Evolutionary conservation across 2,797 vertebrate genomes (phyloP), one percentile per base, ranked within the genome.

Genomic region (Helostoma temminkii): DNA sequence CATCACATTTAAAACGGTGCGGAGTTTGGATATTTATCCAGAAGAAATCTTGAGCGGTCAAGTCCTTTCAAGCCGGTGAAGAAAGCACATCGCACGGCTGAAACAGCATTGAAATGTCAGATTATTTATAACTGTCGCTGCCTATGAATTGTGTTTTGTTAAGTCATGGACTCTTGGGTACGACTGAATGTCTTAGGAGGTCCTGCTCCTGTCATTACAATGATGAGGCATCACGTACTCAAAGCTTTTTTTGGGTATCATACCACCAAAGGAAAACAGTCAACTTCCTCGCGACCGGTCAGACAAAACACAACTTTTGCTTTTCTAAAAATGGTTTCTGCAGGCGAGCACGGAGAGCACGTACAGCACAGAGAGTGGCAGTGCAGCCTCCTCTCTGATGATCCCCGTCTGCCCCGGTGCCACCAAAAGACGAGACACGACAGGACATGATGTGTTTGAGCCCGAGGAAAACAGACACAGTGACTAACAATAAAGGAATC

Each of bases 71-170:
- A 32, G 39, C 26, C 30, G 16, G 46, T 57, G 52, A 58, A 62
- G 62, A 79, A 81, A 66, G 55, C 50, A 65, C 67, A 59, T 75
- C 70, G 43, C 52, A 28, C 24, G 16, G 39, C 18, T 71, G 73
- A 60, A 78, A 71, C 32, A 32, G 79, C 55, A 50, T 52, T 7
- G 3, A 76, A 89, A 89, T 85, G 88, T 88, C 87, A 77, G 79
- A 83, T 86, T 52, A 19, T 7, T 30, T 54, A 34, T 36, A 12
- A 78, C 66, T 68, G 69, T 75, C 52, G 55, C 45, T 56, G 64
- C 28, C 52, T 43, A 45, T 50, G 46, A 30, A 63, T 71, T 66
- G 55, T 79, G 54, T 82, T 74, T 55, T 46, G 45, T 66, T 65
- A 66, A 41, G 69, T 58, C 63, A 2, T 25, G 66, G 62, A 74